Evolutionary conservation across 2,797 vertebrate genomes (phyloP), one percentile per base, ranked within the genome.

Genomic region (Gymnoscopelus microlampas): DNA sequence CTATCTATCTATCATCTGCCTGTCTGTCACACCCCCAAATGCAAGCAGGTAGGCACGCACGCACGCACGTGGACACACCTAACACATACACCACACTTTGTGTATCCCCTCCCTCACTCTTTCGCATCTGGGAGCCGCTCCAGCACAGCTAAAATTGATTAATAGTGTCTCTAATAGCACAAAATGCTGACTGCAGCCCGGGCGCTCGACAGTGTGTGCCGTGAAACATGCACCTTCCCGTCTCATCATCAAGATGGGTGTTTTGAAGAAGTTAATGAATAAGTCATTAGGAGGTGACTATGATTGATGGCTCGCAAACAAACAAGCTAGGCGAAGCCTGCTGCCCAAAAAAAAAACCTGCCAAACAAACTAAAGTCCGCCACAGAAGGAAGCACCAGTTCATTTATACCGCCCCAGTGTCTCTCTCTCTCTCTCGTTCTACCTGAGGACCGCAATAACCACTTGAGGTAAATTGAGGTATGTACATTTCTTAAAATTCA

Each of bases 181-280:
- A 90, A 88, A 93, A 86, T 89, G 89, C 92, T 91, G 91, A 93
- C 85, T 90, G 80, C 78, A 74, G 77, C 84, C 74, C 71, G 73
- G 48, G 75, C 71, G 78, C 39, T 44, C 39, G 39, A 44, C 39
- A 76, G 77, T 70, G 89, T 72, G 85, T 79, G 78, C 85, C 82
- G 81, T 76, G 80, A 90, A 93, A 87, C 89, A 81, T 66, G 79
- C 82, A 85, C 82, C 84, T 82, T 90, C 87, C 77, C 83, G 85
- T 83, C 87, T 88, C 87, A 87, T 93, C 90, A 90, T 85, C 67
- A 75, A 82, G 83, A 91, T 74, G 87, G 88, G 86, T 88, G 91
- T 90, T 93, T 91, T 86, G 88, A 85, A 80, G 77, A 76, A 85
- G 79, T 89, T 92, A 92, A 94, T 94, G 90, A 93, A 94, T 93